Conservation (phyloP, 2,113 vertebrate genomes). For the Sula dactylatra region DNA sequence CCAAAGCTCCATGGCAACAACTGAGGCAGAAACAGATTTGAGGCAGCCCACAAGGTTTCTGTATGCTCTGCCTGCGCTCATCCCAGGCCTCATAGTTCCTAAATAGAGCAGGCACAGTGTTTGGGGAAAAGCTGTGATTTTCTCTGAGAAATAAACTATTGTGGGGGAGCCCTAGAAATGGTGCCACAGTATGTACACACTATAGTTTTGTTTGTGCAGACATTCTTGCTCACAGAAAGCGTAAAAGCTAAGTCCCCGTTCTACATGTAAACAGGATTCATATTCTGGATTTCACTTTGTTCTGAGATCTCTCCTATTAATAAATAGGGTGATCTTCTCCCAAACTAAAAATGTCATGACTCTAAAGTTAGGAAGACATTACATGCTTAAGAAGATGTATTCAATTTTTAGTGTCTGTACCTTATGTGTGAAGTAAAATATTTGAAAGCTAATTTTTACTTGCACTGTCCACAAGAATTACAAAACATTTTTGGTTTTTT, state of each 20-base stretch:
- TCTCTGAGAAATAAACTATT: neutral
- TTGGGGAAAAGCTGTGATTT: slow-evolving; percentile 33
- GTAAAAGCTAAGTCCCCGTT: neutral
- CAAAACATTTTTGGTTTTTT: neutral
- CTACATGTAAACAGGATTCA: neutral
- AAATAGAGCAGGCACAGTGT: neutral
- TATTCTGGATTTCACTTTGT: neutral
- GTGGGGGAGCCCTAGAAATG: neutral
- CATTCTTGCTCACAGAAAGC: neutral
- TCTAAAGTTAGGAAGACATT: neutral
- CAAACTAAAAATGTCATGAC: neutral
- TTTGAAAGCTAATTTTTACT: neutral
- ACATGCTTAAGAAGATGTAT: neutral
- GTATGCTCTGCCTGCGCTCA: neutral
- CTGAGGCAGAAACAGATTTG: slow-evolving; percentile 19
- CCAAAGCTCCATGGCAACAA: slow-evolving; percentile 46
- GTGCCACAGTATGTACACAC: neutral
- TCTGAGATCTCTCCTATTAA: neutral
- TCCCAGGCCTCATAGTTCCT: neutral
- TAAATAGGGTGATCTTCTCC: neutral
- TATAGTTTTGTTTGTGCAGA: neutral
- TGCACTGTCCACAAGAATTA: neutral
- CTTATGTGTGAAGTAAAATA: neutral
- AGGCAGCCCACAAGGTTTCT: neutral
- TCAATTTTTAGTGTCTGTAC: neutral